Evolutionary conservation across 2,888 invertebrate species (phyloP).

Genomic region (Brenthis hecate): DNA sequence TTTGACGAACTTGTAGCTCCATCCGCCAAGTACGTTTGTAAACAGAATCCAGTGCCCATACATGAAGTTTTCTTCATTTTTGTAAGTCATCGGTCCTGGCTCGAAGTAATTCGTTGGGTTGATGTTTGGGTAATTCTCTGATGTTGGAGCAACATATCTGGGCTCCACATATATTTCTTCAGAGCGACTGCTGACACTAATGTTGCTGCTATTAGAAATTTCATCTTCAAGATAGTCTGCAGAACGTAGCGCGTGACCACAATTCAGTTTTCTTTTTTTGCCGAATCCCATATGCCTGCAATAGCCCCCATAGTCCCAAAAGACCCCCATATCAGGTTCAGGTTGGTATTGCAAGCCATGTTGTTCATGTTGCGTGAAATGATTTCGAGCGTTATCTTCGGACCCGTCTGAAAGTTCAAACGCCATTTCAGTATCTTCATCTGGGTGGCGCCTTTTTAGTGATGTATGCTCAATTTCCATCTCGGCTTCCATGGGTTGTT

Average conservation of each 20-base stretch:
- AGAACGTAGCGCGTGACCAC: neutral
- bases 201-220: neutral
- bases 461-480: neutral
- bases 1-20: conserved; percentile 15
- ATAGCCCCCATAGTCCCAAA: no score
- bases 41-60: conserved; percentile 16
- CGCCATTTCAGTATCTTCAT: conserved; percentile 4
- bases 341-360: neutral
- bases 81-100: conserved; percentile 1
- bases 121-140: conserved; percentile 13
- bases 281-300: neutral
- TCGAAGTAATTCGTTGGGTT: neutral
- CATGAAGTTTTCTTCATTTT: neutral
- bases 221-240: neutral
- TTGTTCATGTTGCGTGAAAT: neutral
- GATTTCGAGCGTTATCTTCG: neutral
- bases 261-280: conserved; percentile 15
- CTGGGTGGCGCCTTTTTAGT: conserved; percentile 5
- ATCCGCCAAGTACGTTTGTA: conserved; percentile 2
- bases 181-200: neutral
- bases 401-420: neutral
- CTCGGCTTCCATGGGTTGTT: neutral
- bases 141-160: conserved; percentile 9
- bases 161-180: conserved; percentile 8
- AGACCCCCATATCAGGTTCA: neutral